Percentiles rank a stretch among this genome's conserved stretches.
These are phyloP conservation scores for Eupithecia subfuscata DNA, from an alignment of 2,888 invertebrate species.

Conservation along the genomic window DNA sequence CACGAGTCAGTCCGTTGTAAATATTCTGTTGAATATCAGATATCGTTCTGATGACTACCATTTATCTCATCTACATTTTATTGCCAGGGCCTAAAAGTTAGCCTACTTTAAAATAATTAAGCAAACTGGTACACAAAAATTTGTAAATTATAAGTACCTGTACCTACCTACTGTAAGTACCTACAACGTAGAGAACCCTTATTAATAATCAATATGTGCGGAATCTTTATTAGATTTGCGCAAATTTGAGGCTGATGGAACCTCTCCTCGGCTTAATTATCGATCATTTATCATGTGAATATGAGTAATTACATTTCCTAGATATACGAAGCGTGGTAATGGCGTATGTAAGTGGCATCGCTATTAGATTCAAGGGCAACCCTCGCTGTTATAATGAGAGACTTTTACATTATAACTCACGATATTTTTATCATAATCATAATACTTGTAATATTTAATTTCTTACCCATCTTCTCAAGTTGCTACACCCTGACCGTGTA, in stretches of 20 bases:
- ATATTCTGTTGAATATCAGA: too few relatives aligned
- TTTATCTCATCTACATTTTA: too few relatives aligned
- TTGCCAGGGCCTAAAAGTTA: too few relatives aligned
- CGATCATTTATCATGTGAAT: conserved; percentile 43
- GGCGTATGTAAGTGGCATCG: neutral
- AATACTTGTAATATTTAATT: too few relatives aligned
- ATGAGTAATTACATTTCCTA: conserved; percentile 37
- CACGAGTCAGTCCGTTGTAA: too few relatives aligned
- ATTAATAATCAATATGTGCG: neutral
- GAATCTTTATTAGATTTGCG: conserved; percentile 36
- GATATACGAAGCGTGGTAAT: conserved; percentile 5
- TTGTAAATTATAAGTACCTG: too few relatives aligned
- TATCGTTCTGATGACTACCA: too few relatives aligned
- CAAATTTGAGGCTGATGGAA: conserved; percentile 35
- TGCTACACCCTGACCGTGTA: too few relatives aligned
- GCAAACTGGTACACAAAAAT: too few relatives aligned
- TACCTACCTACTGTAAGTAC: neutral
- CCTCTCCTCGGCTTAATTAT: conserved; percentile 40
- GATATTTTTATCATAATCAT: neutral
- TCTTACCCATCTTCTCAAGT: too few relatives aligned
- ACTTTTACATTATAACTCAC: neutral
- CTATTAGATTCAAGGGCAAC: conserved; percentile 18
- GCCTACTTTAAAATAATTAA: too few relatives aligned
- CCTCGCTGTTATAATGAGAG: conserved; percentile 2
- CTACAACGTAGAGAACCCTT: neutral